Conservation (phyloP, 2,113 vertebrate species). For the Lates calcarifer region DNA sequence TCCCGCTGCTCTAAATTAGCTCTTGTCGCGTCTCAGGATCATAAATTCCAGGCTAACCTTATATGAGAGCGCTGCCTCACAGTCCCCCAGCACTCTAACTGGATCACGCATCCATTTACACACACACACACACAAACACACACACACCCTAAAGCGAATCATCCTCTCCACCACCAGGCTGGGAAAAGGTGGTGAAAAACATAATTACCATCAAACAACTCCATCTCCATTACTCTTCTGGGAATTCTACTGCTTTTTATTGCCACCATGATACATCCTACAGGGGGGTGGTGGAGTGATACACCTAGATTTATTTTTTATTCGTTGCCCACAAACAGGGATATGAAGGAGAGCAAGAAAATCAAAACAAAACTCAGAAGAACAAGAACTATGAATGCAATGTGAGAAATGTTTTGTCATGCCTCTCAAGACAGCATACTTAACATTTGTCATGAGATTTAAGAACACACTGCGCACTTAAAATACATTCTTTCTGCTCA, state of each 20-base stretch:
- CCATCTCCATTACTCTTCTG: slow-evolving; percentile 66
- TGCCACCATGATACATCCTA: slow-evolving; percentile 57
- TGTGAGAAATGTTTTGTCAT: slow-evolving; percentile 13
- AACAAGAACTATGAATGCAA: not conserved
- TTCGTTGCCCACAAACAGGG: slow-evolving; percentile 19
- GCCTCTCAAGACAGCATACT: not conserved
- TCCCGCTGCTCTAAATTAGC: slow-evolving; percentile 86
- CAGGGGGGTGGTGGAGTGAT: slow-evolving; percentile 36
- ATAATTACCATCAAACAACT: slow-evolving; percentile 78
- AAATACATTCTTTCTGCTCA: slow-evolving; percentile 5
- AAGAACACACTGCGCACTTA: not conserved
- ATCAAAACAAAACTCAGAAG: slow-evolving; percentile 3
- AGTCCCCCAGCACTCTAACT: slow-evolving; percentile 84
- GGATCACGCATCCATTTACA: slow-evolving; percentile 68
- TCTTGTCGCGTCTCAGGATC: slow-evolving; percentile 85
- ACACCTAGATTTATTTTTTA: slow-evolving; percentile 41
- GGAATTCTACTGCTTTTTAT: slow-evolving; percentile 75
- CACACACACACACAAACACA: slow-evolving; percentile 40
- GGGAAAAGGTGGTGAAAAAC: slow-evolving; percentile 65
- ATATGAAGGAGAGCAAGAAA: slow-evolving; percentile 11
- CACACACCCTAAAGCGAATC: slow-evolving; percentile 56
- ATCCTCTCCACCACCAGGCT: slow-evolving; percentile 48
- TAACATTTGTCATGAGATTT: not conserved
- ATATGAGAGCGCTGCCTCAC: slow-evolving; percentile 87
- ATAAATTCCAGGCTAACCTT: slow-evolving; percentile 88